Conservation (phyloP, 2,113 vertebrate species). For the Centropristis striata region DNA sequence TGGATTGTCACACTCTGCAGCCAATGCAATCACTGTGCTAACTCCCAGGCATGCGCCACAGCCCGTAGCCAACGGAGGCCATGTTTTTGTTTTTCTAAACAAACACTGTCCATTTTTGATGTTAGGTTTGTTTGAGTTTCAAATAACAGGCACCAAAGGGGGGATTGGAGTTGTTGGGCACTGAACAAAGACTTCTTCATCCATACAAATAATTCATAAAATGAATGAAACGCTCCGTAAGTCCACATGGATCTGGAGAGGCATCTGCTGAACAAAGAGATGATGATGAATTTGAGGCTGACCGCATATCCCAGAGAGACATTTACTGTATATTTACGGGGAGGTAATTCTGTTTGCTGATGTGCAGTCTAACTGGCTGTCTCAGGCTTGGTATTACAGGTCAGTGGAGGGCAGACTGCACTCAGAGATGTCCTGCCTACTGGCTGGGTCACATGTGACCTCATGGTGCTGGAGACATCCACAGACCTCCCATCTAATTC, state of each 20-base stretch:
- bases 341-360: conserved; percentile 48
- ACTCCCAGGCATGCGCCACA: conserved; percentile 34
- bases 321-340: conserved; percentile 42
- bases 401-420: conserved; percentile 24
- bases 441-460: conserved; percentile 48
- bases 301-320: conserved; percentile 35
- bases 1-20: conserved; percentile 73
- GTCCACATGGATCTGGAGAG: conserved; percentile 15
- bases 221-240: conserved; percentile 21
- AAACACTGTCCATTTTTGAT: conserved; percentile 47
- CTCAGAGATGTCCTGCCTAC: conserved; percentile 30
- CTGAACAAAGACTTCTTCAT: conserved; percentile 37
- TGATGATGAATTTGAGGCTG: conserved; percentile 31
- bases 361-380: conserved; percentile 44
- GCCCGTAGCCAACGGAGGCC: conserved; percentile 30
- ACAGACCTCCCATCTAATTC: conserved; percentile 60
- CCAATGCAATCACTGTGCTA: conserved; percentile 49
- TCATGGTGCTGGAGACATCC: conserved; percentile 31
- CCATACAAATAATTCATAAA: conserved; percentile 52
- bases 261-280: conserved; percentile 42
- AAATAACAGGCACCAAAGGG: conserved; percentile 34
- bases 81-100: conserved; percentile 59
- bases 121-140: conserved; percentile 38
- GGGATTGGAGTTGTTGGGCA: conserved; percentile 25
- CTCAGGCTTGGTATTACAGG: conserved; percentile 20